phyloP scores from a whole-genome alignment of 2,797 vertebrate genomes.

The Cuculus canorus region DNA sequence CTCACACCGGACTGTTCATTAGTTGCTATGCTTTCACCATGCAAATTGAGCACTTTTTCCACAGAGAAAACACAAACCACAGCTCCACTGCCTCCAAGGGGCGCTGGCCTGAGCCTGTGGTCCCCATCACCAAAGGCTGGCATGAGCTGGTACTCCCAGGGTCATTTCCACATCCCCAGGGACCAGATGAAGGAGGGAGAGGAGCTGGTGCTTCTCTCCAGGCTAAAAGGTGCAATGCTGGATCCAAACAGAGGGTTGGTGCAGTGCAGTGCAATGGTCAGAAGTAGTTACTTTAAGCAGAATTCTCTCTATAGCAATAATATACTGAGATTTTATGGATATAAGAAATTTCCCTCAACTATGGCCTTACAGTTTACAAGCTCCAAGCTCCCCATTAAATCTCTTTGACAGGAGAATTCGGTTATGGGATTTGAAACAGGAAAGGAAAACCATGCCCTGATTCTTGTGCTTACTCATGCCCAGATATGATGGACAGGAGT shows the following conservation, averaged over 20 bases:
- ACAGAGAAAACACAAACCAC: rapidly evolving
- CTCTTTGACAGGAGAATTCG: background rate
- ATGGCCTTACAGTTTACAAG: background rate
- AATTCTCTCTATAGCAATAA: background rate
- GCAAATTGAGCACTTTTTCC: background rate
- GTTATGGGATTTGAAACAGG: rapidly evolving
- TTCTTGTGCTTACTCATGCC: background rate
- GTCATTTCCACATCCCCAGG: background rate
- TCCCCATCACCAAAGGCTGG: rapidly evolving
- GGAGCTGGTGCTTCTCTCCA: background rate
- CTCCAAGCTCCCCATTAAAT: background rate
- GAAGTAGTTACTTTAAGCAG: background rate
- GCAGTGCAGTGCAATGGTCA: rapidly evolving
- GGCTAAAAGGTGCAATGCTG: rapidly evolving
- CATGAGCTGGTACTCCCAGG: rapidly evolving
- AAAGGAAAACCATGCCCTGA: background rate
- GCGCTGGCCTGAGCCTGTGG: background rate
- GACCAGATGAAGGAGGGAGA: rapidly evolving
- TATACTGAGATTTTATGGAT: background rate
- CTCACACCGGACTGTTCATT: rapidly evolving
- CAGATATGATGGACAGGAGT: background rate
- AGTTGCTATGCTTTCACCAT: background rate
- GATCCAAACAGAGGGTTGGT: rapidly evolving
- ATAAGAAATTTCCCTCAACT: background rate
- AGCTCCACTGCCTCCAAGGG: rapidly evolving